Evolutionary conservation across 1,140 invertebrate genomes (phyloP), one percentile per base, ranked within the genome.

Genomic region (Drosophila setifemur): DNA sequence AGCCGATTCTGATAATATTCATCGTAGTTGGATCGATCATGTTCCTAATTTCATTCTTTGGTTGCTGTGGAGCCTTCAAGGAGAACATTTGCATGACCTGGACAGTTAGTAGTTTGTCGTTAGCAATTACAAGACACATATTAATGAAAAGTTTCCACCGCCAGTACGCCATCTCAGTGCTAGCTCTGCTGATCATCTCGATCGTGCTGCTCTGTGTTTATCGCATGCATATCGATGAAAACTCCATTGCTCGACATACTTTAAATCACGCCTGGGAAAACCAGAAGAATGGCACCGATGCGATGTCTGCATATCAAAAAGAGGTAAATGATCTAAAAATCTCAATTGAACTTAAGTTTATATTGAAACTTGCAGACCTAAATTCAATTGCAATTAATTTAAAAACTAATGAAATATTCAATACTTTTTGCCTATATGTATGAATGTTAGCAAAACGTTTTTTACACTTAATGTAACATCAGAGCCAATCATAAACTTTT

Each of bases 61-160:
- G 96, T 71, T 97, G 96, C 89, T 96, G 95, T 73, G 96, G 96
- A 11, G 95, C 95, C 1, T 93, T 96, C 42, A 93, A 94, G 64
- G 95, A 96, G 85, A 96, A 93, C 82, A 92, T 94, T 57, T 96
- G 95, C 89, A 95, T 96, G 93, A 92, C 94, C 11, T 93, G 95
- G 82, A 94, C 94, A 76, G 95, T 96, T 89, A 92, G 92, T 91
- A 6, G 6, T 12, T 2, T 4, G 14, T 1, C 1, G 0, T 9
- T 3, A 2, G 3, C 14, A 0, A 3, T 1, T 11, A 5, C 2
- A 16, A 5, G n/a, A 16, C 7, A 9, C 0, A 4, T 19, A 16
- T 25, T 52, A 14, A 25, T 2, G 4, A 7, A 6, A 5, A 33
- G 0, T 11, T 26, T 33, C 4, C 47, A 1, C 35, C 6, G 28